phyloP scores from a whole-genome alignment of 2,797 vertebrate genomes.

The Zenarchopterus dispar region DNA sequence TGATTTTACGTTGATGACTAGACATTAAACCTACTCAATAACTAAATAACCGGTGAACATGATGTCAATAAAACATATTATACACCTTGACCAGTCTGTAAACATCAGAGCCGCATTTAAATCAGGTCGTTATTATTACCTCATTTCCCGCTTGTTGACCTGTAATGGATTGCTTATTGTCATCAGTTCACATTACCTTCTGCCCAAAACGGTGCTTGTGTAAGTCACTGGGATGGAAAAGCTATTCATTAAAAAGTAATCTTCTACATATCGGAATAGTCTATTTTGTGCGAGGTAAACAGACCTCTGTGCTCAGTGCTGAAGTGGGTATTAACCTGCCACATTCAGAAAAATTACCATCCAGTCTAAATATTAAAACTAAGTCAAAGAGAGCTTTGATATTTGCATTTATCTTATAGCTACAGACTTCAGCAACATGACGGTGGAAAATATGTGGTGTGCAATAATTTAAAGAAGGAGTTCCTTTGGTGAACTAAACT shows the following conservation, averaged over 20 bases:
- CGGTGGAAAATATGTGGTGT: not conserved
- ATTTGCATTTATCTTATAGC: too few species aligned
- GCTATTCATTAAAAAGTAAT: slow-evolving; percentile 55
- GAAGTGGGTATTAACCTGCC: slow-evolving; percentile 1
- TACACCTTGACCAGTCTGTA: slow-evolving; percentile 47
- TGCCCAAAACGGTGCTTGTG: slow-evolving; percentile 28
- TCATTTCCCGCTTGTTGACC: slow-evolving; percentile 55
- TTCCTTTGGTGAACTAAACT: too few species aligned
- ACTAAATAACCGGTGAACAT: slow-evolving; percentile 43
- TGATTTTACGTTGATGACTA: slow-evolving; percentile 15
- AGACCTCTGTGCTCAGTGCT: not conserved
- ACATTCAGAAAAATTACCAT: not conserved
- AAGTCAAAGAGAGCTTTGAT: not conserved
- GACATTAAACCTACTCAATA: slow-evolving; percentile 4
- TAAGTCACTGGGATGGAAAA: slow-evolving; percentile 48
- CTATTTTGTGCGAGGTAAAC: slow-evolving; percentile 21
- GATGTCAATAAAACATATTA: slow-evolving; percentile 38
- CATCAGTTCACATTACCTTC: slow-evolving; percentile 34
- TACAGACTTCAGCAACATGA: not conserved
- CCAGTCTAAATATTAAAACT: slow-evolving; percentile 2
- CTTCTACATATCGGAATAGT: slow-evolving; percentile 12
- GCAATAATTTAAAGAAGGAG: not conserved
- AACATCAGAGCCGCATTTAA: slow-evolving; percentile 45
- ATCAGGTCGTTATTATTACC: slow-evolving; percentile 38
- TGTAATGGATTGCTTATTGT: slow-evolving; percentile 47